Base-by-base conservation (phyloP, 1,140 invertebrate species). In the Hylyphantes graminicola region DNA sequence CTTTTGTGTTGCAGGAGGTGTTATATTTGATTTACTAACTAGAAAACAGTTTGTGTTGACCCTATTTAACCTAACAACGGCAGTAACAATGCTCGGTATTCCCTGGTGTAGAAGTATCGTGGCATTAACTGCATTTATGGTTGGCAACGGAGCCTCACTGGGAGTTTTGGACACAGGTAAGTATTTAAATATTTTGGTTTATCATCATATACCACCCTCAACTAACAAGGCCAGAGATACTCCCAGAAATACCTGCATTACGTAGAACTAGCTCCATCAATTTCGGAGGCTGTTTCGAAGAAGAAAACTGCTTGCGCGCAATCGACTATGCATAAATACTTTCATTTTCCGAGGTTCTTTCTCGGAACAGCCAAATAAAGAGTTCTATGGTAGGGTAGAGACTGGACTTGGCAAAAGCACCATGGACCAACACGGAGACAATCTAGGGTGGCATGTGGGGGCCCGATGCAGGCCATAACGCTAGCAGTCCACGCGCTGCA, bases 71-170 rank as follows among this genome's bases (percentile, higher is more conserved):
- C 57, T 83, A 12, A 4, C 65, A 21, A n/a, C 54, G 7, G 15
- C 72, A 0, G 15, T 83, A 6, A n/a, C 61, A 57, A 83, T 67
- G 12, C n/a, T 75, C 15, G 81, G n/a, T 10, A 67, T 75, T 57
- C 81, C 81, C 8, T 83, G 81, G 81, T 57, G 81, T 63, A 75
- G 81, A 65, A 74, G 59, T n/a, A 70, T 83, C 8, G 50, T 10
- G 11, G 21, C n/a, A 8, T 51, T 83, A 17, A 57, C 21, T 15
- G 51, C 15, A 6, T 17, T 74, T 17, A 63, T 83, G 61, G 10
- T 54, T 12, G 51, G 19, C 10, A 55, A 55, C 17, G 81, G 81
- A 19, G 7, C 54, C 15, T 21, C 72, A n/a, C 7, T 75, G 51
- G 81, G 81, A 13, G 15, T 55, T 21, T 10, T 83, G 13, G 70